These are phyloP conservation scores for Herminia tarsipennalis DNA, from an alignment of 2,888 invertebrate genomes.

Conservation along the genomic window DNA sequence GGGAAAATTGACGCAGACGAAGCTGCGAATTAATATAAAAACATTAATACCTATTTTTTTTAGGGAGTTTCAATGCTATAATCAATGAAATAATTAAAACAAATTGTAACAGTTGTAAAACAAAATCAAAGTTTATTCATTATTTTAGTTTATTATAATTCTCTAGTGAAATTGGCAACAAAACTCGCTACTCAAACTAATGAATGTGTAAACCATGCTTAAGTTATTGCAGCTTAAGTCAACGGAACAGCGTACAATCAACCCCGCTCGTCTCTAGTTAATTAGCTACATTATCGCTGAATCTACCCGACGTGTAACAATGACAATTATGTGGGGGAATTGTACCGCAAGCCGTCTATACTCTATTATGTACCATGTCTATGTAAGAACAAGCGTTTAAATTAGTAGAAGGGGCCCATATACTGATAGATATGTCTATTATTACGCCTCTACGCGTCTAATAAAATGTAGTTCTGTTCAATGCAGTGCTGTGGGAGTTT, in stretches of 20 bases:
- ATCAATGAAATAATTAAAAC: too few species aligned
- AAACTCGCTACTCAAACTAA: constrained; percentile 1
- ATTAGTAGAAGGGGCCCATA: constrained; percentile 8
- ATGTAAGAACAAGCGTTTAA: constrained; percentile 12
- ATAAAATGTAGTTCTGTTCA: too few species aligned
- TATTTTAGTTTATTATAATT: too few species aligned
- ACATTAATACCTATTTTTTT: too few species aligned
- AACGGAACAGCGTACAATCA: constrained; percentile 67
- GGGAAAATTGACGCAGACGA: too few species aligned
- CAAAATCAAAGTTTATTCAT: too few species aligned
- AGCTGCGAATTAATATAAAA: too few species aligned
- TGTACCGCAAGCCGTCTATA: constrained; percentile 35
- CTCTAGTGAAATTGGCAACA: neutral
- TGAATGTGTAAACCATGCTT: constrained; percentile 4
- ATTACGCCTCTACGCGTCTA: neutral
- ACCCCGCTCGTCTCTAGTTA: constrained; percentile 66
- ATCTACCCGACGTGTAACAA: constrained; percentile 59
- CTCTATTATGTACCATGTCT: constrained; percentile 18
- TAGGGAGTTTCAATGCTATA: too few species aligned
- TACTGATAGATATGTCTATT: neutral
- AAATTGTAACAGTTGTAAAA: too few species aligned
- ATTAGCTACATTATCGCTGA: constrained; percentile 74
- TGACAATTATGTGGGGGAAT: constrained; percentile 48
- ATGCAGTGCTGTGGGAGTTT: too few species aligned
- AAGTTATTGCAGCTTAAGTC: constrained; percentile 69